A percentile compares a stretch with the other conserved stretches of the same genome.
Evolutionary conservation across 2,113 vertebrate species (phyloP).

Genomic region (Antechinus flavipes): DNA sequence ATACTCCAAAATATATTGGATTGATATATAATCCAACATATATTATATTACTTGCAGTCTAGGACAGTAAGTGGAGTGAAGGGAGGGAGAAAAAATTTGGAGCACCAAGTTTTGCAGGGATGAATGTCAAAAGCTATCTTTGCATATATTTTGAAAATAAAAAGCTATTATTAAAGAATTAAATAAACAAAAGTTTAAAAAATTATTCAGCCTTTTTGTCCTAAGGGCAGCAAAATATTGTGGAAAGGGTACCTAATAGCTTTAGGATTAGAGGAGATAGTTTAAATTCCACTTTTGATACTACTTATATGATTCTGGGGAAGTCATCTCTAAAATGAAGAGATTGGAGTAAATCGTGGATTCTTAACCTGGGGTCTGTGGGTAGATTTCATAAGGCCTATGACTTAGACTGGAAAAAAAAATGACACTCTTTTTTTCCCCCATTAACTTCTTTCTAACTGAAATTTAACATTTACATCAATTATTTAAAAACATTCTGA

Average conservation of each 20-base stretch:
- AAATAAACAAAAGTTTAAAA: no score
- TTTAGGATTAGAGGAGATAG: not conserved
- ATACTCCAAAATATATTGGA: no score
- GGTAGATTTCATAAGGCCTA: not conserved
- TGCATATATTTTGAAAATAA: no score
- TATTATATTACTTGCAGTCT: no score
- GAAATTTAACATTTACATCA: not conserved
- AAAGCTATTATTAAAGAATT: no score
- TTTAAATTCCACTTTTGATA: not conserved
- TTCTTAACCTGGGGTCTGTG: not conserved
- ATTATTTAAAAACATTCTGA: not conserved
- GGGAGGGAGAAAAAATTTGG: no score
- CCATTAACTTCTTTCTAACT: not conserved
- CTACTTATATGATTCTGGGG: not conserved
- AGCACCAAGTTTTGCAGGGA: no score
- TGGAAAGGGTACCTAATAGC: not conserved
- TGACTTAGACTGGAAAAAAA: not conserved
- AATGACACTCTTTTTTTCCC: not conserved
- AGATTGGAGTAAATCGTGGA: not conserved
- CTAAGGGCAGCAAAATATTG: not conserved
- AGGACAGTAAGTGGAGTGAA: no score
- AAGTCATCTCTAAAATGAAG: not conserved
- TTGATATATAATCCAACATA: no score
- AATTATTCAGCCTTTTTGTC: not conserved
- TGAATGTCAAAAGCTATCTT: no score